A percentile compares a stretch with the other conserved stretches of the same genome.
These are phyloP conservation scores for Myrmecobius fasciatus DNA, from an alignment of 2,113 vertebrate genomes.

Conservation along the genomic window DNA sequence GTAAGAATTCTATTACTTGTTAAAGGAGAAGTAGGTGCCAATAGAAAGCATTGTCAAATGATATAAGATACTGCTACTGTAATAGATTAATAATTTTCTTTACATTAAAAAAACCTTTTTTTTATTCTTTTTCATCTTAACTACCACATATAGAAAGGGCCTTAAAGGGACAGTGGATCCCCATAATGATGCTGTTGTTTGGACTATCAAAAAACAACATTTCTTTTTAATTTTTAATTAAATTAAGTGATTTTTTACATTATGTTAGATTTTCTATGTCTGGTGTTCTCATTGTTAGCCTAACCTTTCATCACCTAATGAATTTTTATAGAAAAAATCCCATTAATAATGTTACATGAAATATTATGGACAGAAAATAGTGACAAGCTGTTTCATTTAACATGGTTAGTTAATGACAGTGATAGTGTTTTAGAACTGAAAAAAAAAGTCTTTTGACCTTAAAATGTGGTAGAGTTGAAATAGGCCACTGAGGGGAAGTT, in stretches of 20 bases:
- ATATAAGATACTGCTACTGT: neutral
- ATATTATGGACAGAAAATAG: neutral
- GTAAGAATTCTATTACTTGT: conserved; percentile 40
- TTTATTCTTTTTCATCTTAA: neutral
- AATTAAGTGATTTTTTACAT: neutral
- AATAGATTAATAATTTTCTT: conserved; percentile 30
- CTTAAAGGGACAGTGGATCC: neutral
- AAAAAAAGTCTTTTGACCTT: neutral
- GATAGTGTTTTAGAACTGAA: neutral
- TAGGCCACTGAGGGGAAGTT: neutral
- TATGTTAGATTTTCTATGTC: conserved; percentile 34
- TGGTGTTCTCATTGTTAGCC: neutral
- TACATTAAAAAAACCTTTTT: neutral
- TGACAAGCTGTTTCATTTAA: neutral
- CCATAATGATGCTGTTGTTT: neutral
- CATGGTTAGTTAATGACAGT: neutral
- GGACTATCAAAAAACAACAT: conserved; percentile 9
- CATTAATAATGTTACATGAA: neutral
- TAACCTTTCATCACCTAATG: neutral
- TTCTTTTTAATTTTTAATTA: conserved; percentile 24
- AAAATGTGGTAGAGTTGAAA: neutral
- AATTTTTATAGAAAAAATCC: neutral
- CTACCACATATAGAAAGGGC: neutral
- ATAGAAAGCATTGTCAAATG: conserved; percentile 13
- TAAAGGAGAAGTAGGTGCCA: conserved; percentile 14